A percentile compares a stretch with the other conserved stretches of the same genome.
Evolutionary conservation across 2,888 invertebrate species (phyloP).

Genomic region (Xestobium rufovillosum): DNA sequence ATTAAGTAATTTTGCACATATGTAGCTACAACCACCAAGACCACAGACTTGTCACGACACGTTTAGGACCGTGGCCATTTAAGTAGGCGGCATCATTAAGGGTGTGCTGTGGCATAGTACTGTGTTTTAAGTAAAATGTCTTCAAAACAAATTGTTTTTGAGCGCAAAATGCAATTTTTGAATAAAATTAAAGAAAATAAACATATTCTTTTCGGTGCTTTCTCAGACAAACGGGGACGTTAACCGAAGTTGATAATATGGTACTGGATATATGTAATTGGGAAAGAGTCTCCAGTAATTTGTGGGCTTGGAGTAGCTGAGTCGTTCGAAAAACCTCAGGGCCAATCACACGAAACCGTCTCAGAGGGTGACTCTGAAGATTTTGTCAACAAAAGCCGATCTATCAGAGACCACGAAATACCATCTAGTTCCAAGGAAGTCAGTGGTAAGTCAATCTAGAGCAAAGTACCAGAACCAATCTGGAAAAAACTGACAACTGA

Average conservation of each 20-base stretch:
- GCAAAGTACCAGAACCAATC: conserved; percentile 3
- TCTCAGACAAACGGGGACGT: conserved; percentile 14
- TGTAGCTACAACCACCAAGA: no score
- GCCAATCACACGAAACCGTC: conserved; percentile 8
- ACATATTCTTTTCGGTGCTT: conserved; percentile 16
- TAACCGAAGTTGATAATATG: conserved; percentile 15
- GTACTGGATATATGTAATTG: conserved; percentile 14
- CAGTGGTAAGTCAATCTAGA: conserved; percentile 5
- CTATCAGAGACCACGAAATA: background rate
- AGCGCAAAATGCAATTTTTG: conserved; percentile 16
- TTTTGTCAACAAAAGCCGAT: conserved; percentile 1
- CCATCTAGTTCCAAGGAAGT: conserved; percentile 11
- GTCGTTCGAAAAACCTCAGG: conserved; percentile 12
- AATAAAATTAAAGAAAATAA: conserved; percentile 17
- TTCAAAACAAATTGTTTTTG: conserved; percentile 13
- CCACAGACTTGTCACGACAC: no score
- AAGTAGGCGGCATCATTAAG: no score
- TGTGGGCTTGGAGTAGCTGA: conserved; percentile 15
- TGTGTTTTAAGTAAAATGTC: conserved; percentile 7
- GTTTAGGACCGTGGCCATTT: no score
- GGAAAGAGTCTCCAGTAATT: conserved; percentile 15
- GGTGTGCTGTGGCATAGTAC: conserved; percentile 6
- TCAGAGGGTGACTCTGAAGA: conserved; percentile 9
- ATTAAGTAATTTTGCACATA: conserved; percentile 5
- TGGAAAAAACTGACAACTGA: background rate